A percentile compares a stretch with the other conserved stretches of the same genome.
These are phyloP conservation scores for Plutella xylostella DNA, from an alignment of 2,888 invertebrate genomes.

Conservation along the genomic window DNA sequence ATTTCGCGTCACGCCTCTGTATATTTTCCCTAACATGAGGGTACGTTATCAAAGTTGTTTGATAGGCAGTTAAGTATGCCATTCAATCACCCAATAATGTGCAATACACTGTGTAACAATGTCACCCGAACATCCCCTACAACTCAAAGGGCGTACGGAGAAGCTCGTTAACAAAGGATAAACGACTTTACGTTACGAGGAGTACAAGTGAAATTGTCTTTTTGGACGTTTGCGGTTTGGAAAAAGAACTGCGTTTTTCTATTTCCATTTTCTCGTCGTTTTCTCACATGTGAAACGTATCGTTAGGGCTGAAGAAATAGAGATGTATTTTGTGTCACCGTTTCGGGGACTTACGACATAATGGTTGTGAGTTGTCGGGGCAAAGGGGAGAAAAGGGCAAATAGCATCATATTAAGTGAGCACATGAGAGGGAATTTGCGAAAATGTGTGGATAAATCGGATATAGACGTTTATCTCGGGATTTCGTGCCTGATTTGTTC, in stretches of 20 bases:
- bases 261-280: constrained; percentile 10
- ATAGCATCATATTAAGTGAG: constrained; percentile 68
- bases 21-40: constrained; percentile 43
- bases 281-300: neutral
- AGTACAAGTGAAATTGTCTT: neutral
- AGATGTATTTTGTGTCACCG: constrained; percentile 21
- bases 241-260: constrained; percentile 50
- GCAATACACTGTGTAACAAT: constrained; percentile 67
- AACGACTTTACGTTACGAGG: constrained; percentile 13
- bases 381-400: constrained; percentile 58
- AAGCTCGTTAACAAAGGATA: neutral
- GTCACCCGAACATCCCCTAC: constrained; percentile 49
- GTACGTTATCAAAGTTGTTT: constrained; percentile 60
- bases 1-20: too few species aligned
- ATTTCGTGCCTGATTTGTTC: constrained; percentile 66
- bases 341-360: constrained; percentile 17
- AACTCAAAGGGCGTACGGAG: constrained; percentile 13
- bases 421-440: constrained; percentile 67
- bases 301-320: fast-evolving
- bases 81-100: constrained; percentile 70
- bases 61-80: constrained; percentile 44
- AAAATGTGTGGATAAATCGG: constrained; percentile 70
- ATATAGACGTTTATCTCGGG: constrained; percentile 68
- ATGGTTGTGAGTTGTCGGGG: constrained; percentile 21
- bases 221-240: constrained; percentile 20